These are phyloP conservation scores for Drosophila lacertosa DNA, from an alignment of 1,140 invertebrate genomes.

Conservation along the genomic window DNA sequence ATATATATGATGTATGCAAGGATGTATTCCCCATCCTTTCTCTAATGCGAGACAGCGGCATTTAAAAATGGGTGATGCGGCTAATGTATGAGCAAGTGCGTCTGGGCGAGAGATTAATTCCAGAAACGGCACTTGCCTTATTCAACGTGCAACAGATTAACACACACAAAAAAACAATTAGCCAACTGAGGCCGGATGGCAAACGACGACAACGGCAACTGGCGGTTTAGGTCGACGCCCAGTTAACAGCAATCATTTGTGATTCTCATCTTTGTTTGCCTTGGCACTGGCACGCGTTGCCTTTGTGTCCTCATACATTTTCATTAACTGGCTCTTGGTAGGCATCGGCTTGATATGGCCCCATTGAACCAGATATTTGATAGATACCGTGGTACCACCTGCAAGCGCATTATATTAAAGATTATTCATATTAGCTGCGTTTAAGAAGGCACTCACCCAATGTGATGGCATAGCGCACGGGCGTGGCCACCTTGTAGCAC, in stretches of 20 bases:
- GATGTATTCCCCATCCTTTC: constrained; percentile 2
- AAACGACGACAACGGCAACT: constrained; percentile 32
- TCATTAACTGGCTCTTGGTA: constrained; percentile 85
- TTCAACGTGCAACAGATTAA: constrained; percentile 42
- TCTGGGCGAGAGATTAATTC: constrained; percentile 36
- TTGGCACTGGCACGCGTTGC: constrained; percentile 74
- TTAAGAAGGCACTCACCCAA: too few species aligned
- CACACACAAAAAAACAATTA: constrained; percentile 65
- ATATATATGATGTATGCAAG: constrained; percentile 17
- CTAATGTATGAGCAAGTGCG: constrained; percentile 9
- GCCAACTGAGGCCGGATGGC: constrained; percentile 49
- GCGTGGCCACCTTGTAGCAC: constrained; percentile 96
- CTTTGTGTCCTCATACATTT: constrained; percentile 86
- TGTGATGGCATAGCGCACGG: constrained; percentile 95
- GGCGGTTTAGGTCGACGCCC: constrained; percentile 7
- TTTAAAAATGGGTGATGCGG: neutral
- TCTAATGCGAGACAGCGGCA: constrained; percentile 1
- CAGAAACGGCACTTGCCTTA: constrained; percentile 35
- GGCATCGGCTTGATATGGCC: constrained; percentile 88
- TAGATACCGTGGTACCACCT: constrained; percentile 89
- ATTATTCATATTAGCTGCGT: too few species aligned
- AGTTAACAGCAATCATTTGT: constrained; percentile 54
- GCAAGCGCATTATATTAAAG: neutral
- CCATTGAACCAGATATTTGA: constrained; percentile 87
- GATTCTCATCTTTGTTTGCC: constrained; percentile 50